phyloP scores from a whole-genome alignment of 1,140 invertebrate species.

The Formica selysi region DNA sequence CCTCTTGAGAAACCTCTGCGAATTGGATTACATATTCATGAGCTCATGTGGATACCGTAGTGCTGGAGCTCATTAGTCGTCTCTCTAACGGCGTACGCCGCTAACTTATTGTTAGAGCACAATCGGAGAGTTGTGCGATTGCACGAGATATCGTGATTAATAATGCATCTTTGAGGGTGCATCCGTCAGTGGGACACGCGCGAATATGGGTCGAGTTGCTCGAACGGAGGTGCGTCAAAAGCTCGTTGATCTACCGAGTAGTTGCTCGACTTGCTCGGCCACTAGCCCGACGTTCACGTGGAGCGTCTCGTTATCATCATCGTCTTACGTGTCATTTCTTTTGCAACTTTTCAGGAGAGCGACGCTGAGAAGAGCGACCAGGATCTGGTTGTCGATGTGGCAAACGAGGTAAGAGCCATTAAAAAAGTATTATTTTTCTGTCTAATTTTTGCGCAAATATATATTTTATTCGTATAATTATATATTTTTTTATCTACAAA shows the following conservation, averaged over 20 bases:
- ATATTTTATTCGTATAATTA: neutral
- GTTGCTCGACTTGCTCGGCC: neutral
- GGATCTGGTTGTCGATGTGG: slow-evolving; percentile 96
- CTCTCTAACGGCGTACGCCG: slow-evolving; percentile 55
- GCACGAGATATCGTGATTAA: slow-evolving; percentile 71
- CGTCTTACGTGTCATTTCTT: slow-evolving; percentile 28
- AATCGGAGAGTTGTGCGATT: slow-evolving; percentile 67
- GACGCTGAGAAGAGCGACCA: slow-evolving; percentile 94
- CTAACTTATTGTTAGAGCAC: slow-evolving; percentile 71
- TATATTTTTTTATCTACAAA: neutral
- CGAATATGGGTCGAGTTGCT: slow-evolving; percentile 70
- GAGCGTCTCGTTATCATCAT: slow-evolving; percentile 29
- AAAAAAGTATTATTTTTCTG: neutral
- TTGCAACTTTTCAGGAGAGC: slow-evolving; percentile 88
- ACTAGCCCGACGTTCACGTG: neutral
- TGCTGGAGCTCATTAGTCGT: slow-evolving; percentile 51
- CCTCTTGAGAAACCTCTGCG: neutral
- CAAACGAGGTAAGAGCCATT: slow-evolving; percentile 90
- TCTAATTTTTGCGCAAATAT: neutral
- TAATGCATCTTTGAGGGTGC: slow-evolving; percentile 74
- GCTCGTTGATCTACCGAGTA: slow-evolving; percentile 31
- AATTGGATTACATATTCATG: slow-evolving; percentile 50
- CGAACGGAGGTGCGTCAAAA: slow-evolving; percentile 44
- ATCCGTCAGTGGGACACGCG: slow-evolving; percentile 49
- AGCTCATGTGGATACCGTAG: slow-evolving; percentile 13